These are phyloP conservation scores for Grammomys dolichurus DNA, from an alignment of 2,113 vertebrate genomes.

Conservation along the genomic window DNA sequence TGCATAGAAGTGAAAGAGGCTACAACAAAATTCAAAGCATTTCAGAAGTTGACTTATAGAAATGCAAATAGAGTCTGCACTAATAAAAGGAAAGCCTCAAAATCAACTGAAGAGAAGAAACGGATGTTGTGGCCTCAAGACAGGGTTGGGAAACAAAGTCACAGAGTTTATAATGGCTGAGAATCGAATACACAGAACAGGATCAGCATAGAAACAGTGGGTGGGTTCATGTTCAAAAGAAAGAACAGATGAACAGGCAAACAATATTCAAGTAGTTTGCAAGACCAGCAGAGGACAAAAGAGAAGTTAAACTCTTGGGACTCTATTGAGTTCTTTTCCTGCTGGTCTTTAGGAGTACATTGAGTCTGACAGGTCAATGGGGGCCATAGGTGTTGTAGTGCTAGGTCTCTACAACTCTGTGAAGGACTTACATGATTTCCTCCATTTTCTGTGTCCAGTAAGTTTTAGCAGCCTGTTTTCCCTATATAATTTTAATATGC, in stretches of 20 bases:
- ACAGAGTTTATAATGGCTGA: neutral
- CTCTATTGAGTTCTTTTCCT: neutral
- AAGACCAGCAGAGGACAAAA: neutral
- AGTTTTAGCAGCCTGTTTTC: neutral
- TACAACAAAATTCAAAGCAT: neutral
- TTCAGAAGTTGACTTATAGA: neutral
- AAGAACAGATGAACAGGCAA: neutral
- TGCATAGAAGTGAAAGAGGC: neutral
- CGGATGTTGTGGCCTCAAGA: neutral
- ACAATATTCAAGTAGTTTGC: neutral
- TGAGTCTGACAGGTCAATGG: no score
- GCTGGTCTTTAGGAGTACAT: fast-evolving
- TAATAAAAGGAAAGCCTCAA: neutral
- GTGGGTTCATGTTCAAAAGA: neutral
- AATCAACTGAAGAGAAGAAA: neutral
- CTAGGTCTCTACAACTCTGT: neutral
- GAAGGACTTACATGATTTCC: neutral
- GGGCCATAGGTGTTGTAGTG: neutral
- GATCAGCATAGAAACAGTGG: neutral
- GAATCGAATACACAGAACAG: neutral
- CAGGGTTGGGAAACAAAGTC: neutral
- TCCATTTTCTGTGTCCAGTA: neutral
- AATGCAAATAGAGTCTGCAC: neutral
- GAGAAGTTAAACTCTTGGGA: neutral
- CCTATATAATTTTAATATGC: neutral